Base-by-base conservation (phyloP, 1,140 invertebrate genomes). In the Meteorus sp. region DNA sequence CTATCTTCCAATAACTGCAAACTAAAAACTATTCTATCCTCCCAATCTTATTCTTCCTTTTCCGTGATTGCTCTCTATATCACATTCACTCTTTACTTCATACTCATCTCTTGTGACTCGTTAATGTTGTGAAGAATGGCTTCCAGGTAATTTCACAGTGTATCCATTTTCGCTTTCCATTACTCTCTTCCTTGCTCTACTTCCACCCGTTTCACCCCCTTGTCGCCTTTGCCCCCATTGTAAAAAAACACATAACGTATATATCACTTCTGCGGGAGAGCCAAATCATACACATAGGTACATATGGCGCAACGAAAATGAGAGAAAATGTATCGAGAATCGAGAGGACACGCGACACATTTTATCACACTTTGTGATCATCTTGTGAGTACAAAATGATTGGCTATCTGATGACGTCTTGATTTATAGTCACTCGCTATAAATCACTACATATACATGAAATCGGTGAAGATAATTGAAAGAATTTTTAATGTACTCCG, bases 361-460 rank as follows among this genome's bases (percentile, higher is more conserved):
- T 61, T 69, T 67, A 67, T 66, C 67, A 54, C 37, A 45, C 35
- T 31, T 65, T 70, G 60, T 67, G 66, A 51, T 52, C n/a, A 23
- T 52, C 15, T 9, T 37, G 25, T 23, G 20, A 22, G 9, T n/a
- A n/a, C n/a, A 39, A 39, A 39, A 39, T 39, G 35, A 39, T 39
- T 39, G 35, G 35, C 35, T 39, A 39, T 39, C 8, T 13, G 8
- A 39, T 33, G 11, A 6, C 35, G 8, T 4, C 23, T 61, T 71
- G 68, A 71, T 71, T 70, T 65, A 70, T 67, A 31, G 39, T 44
- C 55, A 44, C 41, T 48, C 56, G 35, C 33, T 62, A 52, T 54
- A 63, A 70, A 74, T 74, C 62, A 65, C 63, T 63, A 64, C 67
- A 65, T 73, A 74, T 2, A 45, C 25, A 15, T 33, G 20, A 41